Base-by-base conservation (phyloP, 1,140 invertebrate species). In the Panulirus ornatus region DNA sequence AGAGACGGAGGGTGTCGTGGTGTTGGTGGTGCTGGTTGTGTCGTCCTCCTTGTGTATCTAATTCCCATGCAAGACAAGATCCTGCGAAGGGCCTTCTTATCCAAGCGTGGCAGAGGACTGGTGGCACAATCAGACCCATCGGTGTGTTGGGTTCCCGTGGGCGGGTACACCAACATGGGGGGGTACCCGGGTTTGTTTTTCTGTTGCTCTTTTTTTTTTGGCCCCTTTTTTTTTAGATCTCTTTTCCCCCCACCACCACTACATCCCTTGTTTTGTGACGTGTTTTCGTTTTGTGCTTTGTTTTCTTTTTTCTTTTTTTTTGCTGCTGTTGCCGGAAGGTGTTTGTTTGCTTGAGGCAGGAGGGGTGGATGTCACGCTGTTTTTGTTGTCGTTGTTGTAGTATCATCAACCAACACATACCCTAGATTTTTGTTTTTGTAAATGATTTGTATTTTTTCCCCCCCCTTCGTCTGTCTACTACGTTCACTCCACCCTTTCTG, bases 61-160 rank as follows among this genome's bases (percentile, higher is more conserved):
- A 58, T 81, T 81, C 27, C 78, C 78, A 58, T 81, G 78, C 78
- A 81, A 81, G 47, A 27, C 47, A 47, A 58, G 27, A 66, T 66
- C 6, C 58, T 66, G 58, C 30, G n/a, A n/a, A n/a, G n/a, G 27
- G 58, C 58, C 58, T 30, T 30, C 27, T n/a, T 66, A 66, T 30
- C 58, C 58, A 34, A 66, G 5, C 58, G 22, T 19, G 19, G 54
- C 14, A 22, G 11, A 22, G 11, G 19, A 3, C n/a, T 27, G 58
- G 5, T 58, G 54, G 16, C 54, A 19, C 54, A 58, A 58, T 22
- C 54, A 58, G 54, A 58, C 16, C 16, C n/a, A 58, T 22, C 22
- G 16, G 58, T 30, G 58, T 66, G 58, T 16, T 14, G 54, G 58
- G 30, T 66, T 66, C n/a, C 30, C 11, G n/a, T 30, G 58, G 58